Percentiles rank a stretch among this genome's conserved stretches.
phyloP scores from a whole-genome alignment of 2,113 vertebrate species.

The Chionis minor region DNA sequence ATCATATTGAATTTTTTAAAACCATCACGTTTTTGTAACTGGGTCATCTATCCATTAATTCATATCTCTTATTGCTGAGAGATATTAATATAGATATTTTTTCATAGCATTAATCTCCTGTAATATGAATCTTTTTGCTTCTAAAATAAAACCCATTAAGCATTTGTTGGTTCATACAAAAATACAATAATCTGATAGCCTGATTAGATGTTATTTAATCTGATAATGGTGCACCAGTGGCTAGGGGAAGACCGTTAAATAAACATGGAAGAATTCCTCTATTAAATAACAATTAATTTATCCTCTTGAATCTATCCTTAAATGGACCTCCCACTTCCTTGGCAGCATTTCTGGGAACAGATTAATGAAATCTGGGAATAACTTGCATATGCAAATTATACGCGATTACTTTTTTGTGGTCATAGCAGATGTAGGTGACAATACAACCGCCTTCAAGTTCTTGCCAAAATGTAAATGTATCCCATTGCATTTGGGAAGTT shows the following conservation, averaged over 20 bases:
- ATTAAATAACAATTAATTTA: slow-evolving; percentile 38
- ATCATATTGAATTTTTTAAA: slow-evolving; percentile 34
- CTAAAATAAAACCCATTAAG: slow-evolving; percentile 50
- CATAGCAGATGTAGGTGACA: slow-evolving; percentile 25
- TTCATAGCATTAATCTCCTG: slow-evolving; percentile 41
- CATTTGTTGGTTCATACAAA: slow-evolving; percentile 39
- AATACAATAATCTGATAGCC: slow-evolving; percentile 48
- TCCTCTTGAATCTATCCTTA: neutral
- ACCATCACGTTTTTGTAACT: slow-evolving; percentile 39
- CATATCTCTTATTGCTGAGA: slow-evolving; percentile 30
- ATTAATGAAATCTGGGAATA: slow-evolving; percentile 18
- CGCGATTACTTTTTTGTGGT: slow-evolving; percentile 40
- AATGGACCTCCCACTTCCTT: slow-evolving; percentile 22
- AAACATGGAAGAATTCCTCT: neutral
- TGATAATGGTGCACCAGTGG: slow-evolving; percentile 37
- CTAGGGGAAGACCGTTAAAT: neutral
- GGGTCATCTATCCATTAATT: slow-evolving; percentile 65
- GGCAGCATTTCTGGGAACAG: slow-evolving; percentile 49
- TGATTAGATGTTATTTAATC: slow-evolving; percentile 62
- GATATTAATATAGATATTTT: slow-evolving; percentile 52
- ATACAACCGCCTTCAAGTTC: slow-evolving; percentile 13
- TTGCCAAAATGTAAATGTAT: slow-evolving; percentile 46
- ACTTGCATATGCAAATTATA: slow-evolving; percentile 51
- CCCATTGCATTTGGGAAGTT: neutral
- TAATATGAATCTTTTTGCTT: slow-evolving; percentile 37